Evolutionary conservation across 2,888 invertebrate species (phyloP), one percentile per base, ranked within the genome.

Genomic region (Hypolimnas misippus): DNA sequence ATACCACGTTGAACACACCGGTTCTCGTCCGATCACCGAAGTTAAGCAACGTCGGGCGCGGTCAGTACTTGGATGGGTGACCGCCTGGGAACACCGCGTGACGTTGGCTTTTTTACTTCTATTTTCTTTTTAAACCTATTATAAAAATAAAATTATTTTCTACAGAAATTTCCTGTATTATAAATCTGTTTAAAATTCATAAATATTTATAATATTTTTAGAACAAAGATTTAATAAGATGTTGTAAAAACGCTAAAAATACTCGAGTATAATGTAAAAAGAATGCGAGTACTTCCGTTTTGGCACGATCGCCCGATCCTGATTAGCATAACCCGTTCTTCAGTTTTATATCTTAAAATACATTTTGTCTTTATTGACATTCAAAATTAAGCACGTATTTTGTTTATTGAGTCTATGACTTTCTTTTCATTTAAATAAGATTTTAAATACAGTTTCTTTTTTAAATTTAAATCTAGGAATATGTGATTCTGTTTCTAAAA

Each of bases 1-100:
- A 86, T 86, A 87, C 86, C 79, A 87, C 77, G 84, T 84, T 87
- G 84, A 87, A 84, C 71, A 83, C 86, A 86, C 86, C 86, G 87
- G 84, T 86, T 87, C 86, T 88, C 86, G 86, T 88, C 87, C 85
- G 87, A 87, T 88, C 88, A 88, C 87, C 86, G 87, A 87, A 87
- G 86, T 86, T 84, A 88, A 86, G 86, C 85, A 87, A 84, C 86
- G 81, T 87, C 84, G 86, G 87, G 86, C 86, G 86, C 77, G 83
- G 83, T 88, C 84, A 87, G 86, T 89, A 88, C 87, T 87, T 87
- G 85, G 86, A 86, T 88, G 87, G 87, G 87, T 87, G 87, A 87
- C 86, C 68, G 68, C 67, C 62, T 68, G 66, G 65, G 68, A 69
- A 71, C 63, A 69, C 65, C 69, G 31, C 72, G 63, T 68, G 51